Conservation (phyloP, 2,888 invertebrate species). For the Steromphala cineraria region DNA sequence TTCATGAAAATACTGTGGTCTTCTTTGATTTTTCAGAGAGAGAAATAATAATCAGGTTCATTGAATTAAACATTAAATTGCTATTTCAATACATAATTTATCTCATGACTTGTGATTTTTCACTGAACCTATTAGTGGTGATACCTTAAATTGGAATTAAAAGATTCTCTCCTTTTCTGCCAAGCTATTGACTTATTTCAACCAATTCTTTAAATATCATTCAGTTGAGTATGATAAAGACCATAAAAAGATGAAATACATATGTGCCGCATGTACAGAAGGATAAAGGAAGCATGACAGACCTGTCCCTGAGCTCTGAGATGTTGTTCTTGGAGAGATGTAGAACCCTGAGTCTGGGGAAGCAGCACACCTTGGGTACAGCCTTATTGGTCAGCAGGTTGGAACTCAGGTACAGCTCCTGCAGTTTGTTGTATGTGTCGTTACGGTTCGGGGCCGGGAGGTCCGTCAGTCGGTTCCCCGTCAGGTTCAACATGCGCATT, state of each 20-base stretch:
- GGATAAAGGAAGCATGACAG: not conserved
- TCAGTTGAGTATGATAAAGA: too few relatives aligned
- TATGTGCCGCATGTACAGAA: too few relatives aligned
- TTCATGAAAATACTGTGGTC: not conserved
- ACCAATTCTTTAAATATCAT: too few relatives aligned
- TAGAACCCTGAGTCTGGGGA: constrained; percentile 72
- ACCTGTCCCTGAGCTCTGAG: constrained; percentile 75
- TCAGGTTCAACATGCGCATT: constrained; percentile 74
- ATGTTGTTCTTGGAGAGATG: constrained; percentile 76
- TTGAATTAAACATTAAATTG: too few relatives aligned
- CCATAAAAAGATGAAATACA: too few relatives aligned
- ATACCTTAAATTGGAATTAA: too few relatives aligned
- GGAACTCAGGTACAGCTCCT: constrained; percentile 74
- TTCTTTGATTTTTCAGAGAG: not conserved
- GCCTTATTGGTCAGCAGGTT: constrained; percentile 73
- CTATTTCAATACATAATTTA: too few relatives aligned
- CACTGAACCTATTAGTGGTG: too few relatives aligned
- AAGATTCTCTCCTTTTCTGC: too few relatives aligned
- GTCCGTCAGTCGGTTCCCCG: constrained; percentile 68
- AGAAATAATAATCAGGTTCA: not conserved
- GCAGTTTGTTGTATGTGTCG: constrained; percentile 74
- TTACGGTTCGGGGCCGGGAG: constrained; percentile 72
- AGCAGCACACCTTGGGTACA: constrained; percentile 70
- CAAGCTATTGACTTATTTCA: too few relatives aligned
- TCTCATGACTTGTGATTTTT: too few relatives aligned